Percentiles rank a stretch among this genome's conserved stretches.
Conservation (phyloP, 1,140 invertebrate species). For the Gryon sp. region DNA sequence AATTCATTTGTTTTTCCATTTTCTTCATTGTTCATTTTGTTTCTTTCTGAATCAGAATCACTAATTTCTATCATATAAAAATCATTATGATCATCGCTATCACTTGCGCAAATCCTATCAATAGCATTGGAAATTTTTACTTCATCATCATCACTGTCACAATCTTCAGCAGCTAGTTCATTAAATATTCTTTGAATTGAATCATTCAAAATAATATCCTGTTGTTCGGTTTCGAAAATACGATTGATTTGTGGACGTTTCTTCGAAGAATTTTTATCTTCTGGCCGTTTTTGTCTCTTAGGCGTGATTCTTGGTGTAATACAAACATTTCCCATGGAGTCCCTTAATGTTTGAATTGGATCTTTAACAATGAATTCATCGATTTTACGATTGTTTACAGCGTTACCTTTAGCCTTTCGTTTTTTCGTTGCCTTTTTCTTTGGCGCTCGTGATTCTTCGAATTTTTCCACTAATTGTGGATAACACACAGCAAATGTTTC, state of each 20-base stretch:
- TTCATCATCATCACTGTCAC: slow-evolving; percentile 76
- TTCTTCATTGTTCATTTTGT: no score
- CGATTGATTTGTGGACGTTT: slow-evolving; percentile 66
- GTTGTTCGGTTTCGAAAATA: slow-evolving; percentile 66
- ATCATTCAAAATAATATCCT: slow-evolving; percentile 65
- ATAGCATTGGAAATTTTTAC: slow-evolving; percentile 82
- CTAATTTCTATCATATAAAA: no score
- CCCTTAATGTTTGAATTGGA: slow-evolving; percentile 45
- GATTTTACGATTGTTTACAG: slow-evolving; percentile 68
- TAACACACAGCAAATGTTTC: slow-evolving; percentile 83
- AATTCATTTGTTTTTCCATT: no score
- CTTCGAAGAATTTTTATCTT: slow-evolving; percentile 10
- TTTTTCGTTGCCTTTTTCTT: slow-evolving; percentile 78
- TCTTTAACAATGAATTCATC: slow-evolving; percentile 71
- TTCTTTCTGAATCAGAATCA: no score
- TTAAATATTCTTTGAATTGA: slow-evolving; percentile 70
- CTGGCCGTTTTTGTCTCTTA: slow-evolving; percentile 59
- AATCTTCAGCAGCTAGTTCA: slow-evolving; percentile 76
- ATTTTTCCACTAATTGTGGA: slow-evolving; percentile 83
- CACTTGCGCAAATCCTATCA: slow-evolving; percentile 77
- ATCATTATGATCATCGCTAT: background rate
- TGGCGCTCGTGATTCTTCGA: slow-evolving; percentile 80
- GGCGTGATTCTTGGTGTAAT: slow-evolving; percentile 71
- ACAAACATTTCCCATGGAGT: slow-evolving; percentile 63
- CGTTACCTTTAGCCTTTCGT: slow-evolving; percentile 72